These are phyloP conservation scores for Papilio protenor DNA, from an alignment of 2,888 invertebrate genomes.

Conservation along the genomic window DNA sequence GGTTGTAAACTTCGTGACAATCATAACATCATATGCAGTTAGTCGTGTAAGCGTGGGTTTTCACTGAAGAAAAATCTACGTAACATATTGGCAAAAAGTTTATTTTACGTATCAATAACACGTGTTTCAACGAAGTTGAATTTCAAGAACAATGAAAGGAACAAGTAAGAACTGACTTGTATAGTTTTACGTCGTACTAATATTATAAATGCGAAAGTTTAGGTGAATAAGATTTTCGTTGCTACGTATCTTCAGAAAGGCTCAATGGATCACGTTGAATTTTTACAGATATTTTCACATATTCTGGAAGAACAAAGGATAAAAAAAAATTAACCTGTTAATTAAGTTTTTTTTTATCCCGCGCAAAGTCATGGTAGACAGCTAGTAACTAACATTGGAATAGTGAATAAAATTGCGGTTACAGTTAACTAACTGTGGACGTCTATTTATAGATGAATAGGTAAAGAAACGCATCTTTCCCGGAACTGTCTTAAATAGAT, in stretches of 20 bases:
- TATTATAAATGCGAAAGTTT: too few relatives aligned
- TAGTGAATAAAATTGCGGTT: neutral
- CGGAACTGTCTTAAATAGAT: slow-evolving; percentile 24
- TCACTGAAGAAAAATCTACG: neutral
- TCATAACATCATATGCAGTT: neutral
- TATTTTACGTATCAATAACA: neutral
- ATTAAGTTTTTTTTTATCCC: too few relatives aligned
- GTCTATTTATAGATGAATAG: slow-evolving; percentile 16
- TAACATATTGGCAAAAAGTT: neutral
- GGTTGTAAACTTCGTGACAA: neutral
- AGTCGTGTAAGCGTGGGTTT: neutral
- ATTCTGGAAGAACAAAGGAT: too few relatives aligned
- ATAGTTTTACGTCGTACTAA: too few relatives aligned
- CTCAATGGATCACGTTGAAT: too few relatives aligned
- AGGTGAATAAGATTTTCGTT: too few relatives aligned
- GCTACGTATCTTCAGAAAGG: too few relatives aligned
- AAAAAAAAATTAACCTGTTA: too few relatives aligned
- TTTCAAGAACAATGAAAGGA: neutral
- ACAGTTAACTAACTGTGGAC: neutral
- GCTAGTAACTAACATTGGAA: neutral
- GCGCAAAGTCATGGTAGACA: too few relatives aligned
- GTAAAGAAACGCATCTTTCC: slow-evolving; percentile 27
- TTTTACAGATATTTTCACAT: too few relatives aligned
- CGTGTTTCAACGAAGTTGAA: neutral
- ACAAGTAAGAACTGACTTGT: too few relatives aligned